These are phyloP conservation scores for Loris lydekkerianus DNA, from an alignment of 2,797 vertebrate genomes.

Conservation along the genomic window DNA sequence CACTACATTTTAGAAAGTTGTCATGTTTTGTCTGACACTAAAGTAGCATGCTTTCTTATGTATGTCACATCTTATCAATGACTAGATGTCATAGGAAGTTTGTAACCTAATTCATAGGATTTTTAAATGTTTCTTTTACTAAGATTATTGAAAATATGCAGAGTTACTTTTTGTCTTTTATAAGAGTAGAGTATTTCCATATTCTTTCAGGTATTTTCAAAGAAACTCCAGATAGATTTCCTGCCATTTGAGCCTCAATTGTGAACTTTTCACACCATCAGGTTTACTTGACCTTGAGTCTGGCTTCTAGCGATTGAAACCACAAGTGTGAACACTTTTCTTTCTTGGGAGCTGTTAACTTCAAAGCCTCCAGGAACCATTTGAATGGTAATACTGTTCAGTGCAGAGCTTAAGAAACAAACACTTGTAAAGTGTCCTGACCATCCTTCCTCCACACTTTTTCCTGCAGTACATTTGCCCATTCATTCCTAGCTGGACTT, in stretches of 20 bases:
- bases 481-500: not conserved
- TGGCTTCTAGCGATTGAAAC: slow-evolving; percentile 39
- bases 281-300: slow-evolving; percentile 83
- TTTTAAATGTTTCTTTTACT: slow-evolving; percentile 63
- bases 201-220: slow-evolving; percentile 68
- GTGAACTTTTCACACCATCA: slow-evolving; percentile 66
- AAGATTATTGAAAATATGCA: not conserved
- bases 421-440: slow-evolving; percentile 66
- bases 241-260: slow-evolving; percentile 65
- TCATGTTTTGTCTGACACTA: not conserved
- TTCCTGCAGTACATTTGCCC: slow-evolving; percentile 53
- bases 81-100: slow-evolving; percentile 60
- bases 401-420: slow-evolving; percentile 66
- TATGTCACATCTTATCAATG: slow-evolving; percentile 30
- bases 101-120: slow-evolving; percentile 63
- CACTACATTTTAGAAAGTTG: slow-evolving; percentile 20
- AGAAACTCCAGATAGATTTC: slow-evolving; percentile 53
- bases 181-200: slow-evolving; percentile 42
- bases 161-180: slow-evolving; percentile 61
- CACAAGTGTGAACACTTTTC: slow-evolving; percentile 76
- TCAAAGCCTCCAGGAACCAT: slow-evolving; percentile 76
- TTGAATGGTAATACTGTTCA: slow-evolving; percentile 69
- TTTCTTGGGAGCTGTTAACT: slow-evolving; percentile 74
- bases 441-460: slow-evolving; percentile 49
- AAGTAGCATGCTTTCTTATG: not conserved